Evolutionary conservation across 2,113 vertebrate species (phyloP), one percentile per base, ranked within the genome.

Genomic region (Pteruthius melanotis): DNA sequence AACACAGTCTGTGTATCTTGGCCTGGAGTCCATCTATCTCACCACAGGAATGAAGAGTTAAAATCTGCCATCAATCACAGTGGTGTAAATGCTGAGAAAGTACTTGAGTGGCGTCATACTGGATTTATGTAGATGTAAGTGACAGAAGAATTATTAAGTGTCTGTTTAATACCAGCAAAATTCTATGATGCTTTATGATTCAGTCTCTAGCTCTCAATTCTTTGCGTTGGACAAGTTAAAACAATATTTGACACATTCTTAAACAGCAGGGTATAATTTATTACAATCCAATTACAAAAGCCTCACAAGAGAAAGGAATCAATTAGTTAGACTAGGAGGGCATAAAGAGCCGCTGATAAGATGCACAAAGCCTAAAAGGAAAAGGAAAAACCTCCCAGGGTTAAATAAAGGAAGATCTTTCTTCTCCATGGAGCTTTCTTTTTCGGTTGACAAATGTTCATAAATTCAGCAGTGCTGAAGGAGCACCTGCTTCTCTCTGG

Each of bases 31-130:
- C 59, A 52, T 83, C 63, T 91, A 93, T 85, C 82, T 96, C 64
- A 85, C 93, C 92, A 71, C 88, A 94, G 59, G 75, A 96, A 95
- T 80, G 59, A 90, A 54, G 87, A 96, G 90, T 95, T 95, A 90
- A 96, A 90, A 90, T 88, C 79, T 90, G 71, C 90, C 86, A 49
- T 90, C 85, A 60, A n/a, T 96, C 85, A 92, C 23, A 68, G 56
- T 75, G 68, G 68, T 89, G 80, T 89, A 93, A 95, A 87, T 78
- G 85, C 79, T 94, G 90, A 96, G 90, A 94, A 94, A 94, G 60
- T 83, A 94, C 83, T 95, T 74, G 40, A 89, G n/a, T 56, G 44
- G 31, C 88, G 52, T 85, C 72, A 78, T 74, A 64, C 28, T 60
- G 69, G 40, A 92, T 93, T 95, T 95, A 95, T 92, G 88, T 56